phyloP scores from a whole-genome alignment of 2,888 invertebrate genomes.

The Drosophila emarginata region DNA sequence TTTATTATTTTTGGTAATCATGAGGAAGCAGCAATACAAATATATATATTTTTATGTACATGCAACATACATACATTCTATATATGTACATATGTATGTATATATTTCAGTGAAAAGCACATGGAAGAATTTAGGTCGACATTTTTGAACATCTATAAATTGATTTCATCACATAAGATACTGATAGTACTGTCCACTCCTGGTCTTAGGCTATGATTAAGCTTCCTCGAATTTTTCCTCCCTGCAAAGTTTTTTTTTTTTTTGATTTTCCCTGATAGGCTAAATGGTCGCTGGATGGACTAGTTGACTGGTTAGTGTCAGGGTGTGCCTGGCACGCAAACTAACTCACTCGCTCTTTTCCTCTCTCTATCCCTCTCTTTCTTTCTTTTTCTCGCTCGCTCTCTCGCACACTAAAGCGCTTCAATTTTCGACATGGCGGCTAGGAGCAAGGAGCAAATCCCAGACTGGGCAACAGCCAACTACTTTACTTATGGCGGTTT shows the following conservation, averaged over 20 bases:
- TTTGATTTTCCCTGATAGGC: slow-evolving; percentile 59
- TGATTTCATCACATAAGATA: background rate
- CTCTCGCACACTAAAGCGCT: slow-evolving; percentile 24
- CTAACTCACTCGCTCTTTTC: slow-evolving; percentile 35
- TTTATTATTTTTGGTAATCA: no score
- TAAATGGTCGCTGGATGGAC: slow-evolving; percentile 49
- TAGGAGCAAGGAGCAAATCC: slow-evolving; percentile 38
- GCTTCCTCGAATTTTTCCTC: slow-evolving; percentile 7
- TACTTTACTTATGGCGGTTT: slow-evolving; percentile 62
- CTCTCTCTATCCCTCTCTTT: slow-evolving; percentile 20
- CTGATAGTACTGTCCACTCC: background rate
- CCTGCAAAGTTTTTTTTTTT: slow-evolving; percentile 24
- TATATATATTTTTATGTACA: no score
- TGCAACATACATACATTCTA: no score
- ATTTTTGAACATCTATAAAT: background rate
- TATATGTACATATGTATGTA: no score
- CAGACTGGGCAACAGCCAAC: slow-evolving; percentile 65
- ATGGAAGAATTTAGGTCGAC: no score
- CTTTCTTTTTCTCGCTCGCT: slow-evolving; percentile 32
- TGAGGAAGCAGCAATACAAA: no score
- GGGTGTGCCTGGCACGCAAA: slow-evolving; percentile 77
- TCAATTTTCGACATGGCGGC: slow-evolving; percentile 64
- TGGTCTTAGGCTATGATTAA: slow-evolving; percentile 7
- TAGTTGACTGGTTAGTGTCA: slow-evolving; percentile 52
- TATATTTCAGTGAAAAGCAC: no score